These are phyloP conservation scores for Reticulitermes lucifugus DNA, from an alignment of 2,888 invertebrate species.

Conservation along the genomic window DNA sequence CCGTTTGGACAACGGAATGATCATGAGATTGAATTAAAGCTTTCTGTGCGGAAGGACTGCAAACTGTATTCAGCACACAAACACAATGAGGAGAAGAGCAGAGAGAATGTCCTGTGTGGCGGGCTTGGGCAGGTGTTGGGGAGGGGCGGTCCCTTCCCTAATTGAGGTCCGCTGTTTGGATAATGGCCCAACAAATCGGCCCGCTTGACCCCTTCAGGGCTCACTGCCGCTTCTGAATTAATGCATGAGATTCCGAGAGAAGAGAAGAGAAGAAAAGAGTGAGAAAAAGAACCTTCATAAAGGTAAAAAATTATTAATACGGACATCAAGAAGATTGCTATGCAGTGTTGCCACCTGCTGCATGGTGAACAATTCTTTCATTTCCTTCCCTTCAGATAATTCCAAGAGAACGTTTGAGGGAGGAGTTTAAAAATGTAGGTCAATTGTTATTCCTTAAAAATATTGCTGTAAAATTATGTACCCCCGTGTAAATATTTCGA, in stretches of 20 bases:
- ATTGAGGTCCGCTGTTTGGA: constrained; percentile 44
- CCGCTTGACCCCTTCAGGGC: constrained; percentile 32
- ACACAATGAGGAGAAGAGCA: neutral
- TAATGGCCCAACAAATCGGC: constrained; percentile 41
- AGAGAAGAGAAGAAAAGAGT: neutral
- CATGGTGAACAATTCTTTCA: neutral
- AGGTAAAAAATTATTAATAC: constrained; percentile 2
- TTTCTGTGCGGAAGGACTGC: neutral
- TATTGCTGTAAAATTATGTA: constrained; percentile 30
- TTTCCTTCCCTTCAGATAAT: neutral
- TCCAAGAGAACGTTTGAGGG: neutral
- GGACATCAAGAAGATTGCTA: neutral
- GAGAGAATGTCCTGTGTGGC: neutral
- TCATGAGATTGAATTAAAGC: too few relatives aligned
- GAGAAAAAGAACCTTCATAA: neutral
- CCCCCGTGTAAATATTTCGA: constrained; percentile 37
- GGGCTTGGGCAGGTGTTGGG: neutral
- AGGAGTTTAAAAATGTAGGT: neutral
- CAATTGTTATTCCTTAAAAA: neutral
- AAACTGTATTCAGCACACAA: neutral
- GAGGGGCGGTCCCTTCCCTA: constrained; percentile 27
- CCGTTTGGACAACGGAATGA: too few relatives aligned
- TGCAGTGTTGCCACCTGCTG: constrained; percentile 10
- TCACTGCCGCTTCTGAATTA: constrained; percentile 11
- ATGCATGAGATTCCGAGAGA: constrained; percentile 17